Base-by-base conservation (phyloP, 2,888 invertebrate species). In the Oxycera nigricornis region DNA sequence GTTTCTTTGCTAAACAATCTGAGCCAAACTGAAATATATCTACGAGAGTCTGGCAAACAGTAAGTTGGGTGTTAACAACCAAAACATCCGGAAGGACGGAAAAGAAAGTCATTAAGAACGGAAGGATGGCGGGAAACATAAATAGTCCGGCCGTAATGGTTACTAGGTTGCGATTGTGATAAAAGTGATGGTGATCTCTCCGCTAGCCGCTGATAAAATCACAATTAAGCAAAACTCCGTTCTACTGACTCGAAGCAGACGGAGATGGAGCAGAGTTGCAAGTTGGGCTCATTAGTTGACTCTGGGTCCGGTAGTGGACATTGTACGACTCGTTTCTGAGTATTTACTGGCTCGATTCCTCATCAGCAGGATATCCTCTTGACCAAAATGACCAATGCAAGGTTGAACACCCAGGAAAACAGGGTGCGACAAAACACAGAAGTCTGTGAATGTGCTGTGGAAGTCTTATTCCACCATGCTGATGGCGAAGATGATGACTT, bases 151-250 rank as follows among this genome's bases (percentile, higher is more conserved):
- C 22, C 41, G 39, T 39, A 65, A 39, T 65, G 7, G 65, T 41
- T 14, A 35, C 65, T 17, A 65, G 20, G 39, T 24, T n/a, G 68
- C 68, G n/a, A 30, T 70, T 31, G n/a, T 35, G 55, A 30, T 52
- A 55, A 70, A 70, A 55, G 35, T 70, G 52, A 70, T 52, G 28
- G 20, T 52, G 55, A 70, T 52, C 55, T 70, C 31, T 70, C 62
- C 22, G 52, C 50, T 68, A 31, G 39, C 28, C 68, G 31, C 31
- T 52, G 70, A 70, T 70, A 70, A 70, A 52, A 70, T 70, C 70
- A 52, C 70, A 70, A 70, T 70, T 52, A 70, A 70, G 31, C 50
- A 9, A 30, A 70, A 55, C 31, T 70, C 30, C 52, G 20, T 55
- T 70, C 14, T 4, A 39, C 41, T n/a, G 41, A 22, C 39, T 65